Conservation (phyloP, 2,888 invertebrate species). For the Polydrusus tereticollis region DNA sequence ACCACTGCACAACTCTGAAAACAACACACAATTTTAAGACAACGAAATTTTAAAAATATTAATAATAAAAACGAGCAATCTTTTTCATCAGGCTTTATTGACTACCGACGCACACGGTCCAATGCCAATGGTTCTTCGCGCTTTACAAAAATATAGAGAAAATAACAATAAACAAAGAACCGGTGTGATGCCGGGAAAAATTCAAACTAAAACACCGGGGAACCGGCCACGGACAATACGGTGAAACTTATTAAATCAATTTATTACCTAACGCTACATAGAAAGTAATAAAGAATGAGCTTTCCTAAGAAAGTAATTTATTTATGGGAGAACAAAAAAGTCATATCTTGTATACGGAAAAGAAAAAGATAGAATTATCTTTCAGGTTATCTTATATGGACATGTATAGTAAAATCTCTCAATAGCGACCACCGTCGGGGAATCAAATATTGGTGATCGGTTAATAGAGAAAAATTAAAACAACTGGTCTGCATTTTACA, state of each 20-base stretch:
- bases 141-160: background rate
- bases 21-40: constrained; percentile 17
- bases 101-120: background rate
- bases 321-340: constrained; percentile 22
- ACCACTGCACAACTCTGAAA: constrained; percentile 90
- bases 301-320: constrained; percentile 32
- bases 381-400: background rate
- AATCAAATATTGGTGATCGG: too few species aligned
- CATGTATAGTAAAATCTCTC: too few species aligned
- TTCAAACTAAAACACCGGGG: constrained; percentile 20
- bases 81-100: background rate
- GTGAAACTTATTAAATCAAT: constrained; percentile 33
- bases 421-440: too few species aligned
- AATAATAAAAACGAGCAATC: too few species aligned
- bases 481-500: too few species aligned
- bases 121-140: background rate
- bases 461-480: too few species aligned
- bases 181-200: constrained; percentile 20
- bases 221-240: constrained; percentile 19
- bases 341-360: background rate
- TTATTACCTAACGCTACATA: constrained; percentile 28
- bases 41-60: background rate
- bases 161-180: constrained; percentile 21
- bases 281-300: constrained; percentile 33
- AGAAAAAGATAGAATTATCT: background rate